phyloP scores from a whole-genome alignment of 2,113 vertebrate genomes.

The Nothoprocta perdicaria region DNA sequence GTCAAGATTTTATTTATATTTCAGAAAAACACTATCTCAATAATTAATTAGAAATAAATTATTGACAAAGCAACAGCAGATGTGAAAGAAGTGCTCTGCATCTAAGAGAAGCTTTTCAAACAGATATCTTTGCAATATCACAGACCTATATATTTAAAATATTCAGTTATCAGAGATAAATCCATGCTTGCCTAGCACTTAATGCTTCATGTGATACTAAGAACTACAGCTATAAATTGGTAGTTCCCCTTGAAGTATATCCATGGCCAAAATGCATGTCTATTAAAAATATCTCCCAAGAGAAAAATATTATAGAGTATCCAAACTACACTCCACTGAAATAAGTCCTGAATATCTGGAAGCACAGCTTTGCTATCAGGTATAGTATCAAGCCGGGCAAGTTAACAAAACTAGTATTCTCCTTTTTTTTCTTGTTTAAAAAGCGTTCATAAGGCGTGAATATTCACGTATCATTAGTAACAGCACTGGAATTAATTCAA shows the following conservation, averaged over 20 bases:
- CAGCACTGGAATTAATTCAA: not conserved
- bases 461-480: not conserved
- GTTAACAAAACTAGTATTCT: not conserved
- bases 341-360: not conserved
- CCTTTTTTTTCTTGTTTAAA: conserved; percentile 19
- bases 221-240: not conserved
- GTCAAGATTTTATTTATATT: conserved; percentile 22
- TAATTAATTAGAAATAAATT: conserved; percentile 65
- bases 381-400: not conserved
- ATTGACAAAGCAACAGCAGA: conserved; percentile 39
- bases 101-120: not conserved
- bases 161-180: not conserved
- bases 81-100: not conserved
- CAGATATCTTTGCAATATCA: not conserved
- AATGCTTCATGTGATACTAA: not conserved
- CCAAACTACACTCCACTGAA: not conserved
- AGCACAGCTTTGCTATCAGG: not conserved
- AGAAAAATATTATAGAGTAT: not conserved
- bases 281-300: not conserved
- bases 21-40: not conserved
- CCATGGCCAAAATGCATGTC: not conserved
- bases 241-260: not conserved
- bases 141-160: not conserved
- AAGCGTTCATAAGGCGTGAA: not conserved
- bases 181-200: not conserved